These are phyloP conservation scores for Melinaea menophilus DNA, from an alignment of 2,888 invertebrate species.

Conservation along the genomic window DNA sequence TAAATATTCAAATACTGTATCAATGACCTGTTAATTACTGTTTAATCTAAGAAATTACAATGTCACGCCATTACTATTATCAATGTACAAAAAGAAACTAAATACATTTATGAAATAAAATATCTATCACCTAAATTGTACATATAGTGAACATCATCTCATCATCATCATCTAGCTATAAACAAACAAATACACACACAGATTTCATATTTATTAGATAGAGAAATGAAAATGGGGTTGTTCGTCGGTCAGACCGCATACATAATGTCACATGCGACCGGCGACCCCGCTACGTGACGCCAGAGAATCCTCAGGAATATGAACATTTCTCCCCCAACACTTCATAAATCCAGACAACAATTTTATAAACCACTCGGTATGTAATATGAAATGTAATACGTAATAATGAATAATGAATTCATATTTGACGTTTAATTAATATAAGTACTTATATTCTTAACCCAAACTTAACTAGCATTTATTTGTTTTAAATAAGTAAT, in stretches of 20 bases:
- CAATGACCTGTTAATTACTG: no score
- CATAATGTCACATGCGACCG: constrained; percentile 25
- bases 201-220: constrained; percentile 24
- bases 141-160: no score
- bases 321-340: constrained; percentile 35
- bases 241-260: constrained; percentile 26
- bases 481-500: no score
- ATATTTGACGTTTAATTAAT: constrained; percentile 15
- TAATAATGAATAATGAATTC: no score
- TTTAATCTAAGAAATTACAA: no score
- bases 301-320: constrained; percentile 24
- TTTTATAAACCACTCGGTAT: constrained; percentile 21
- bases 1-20: no score
- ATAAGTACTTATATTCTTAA: not conserved
- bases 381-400: constrained; percentile 5
- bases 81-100: no score
- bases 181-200: constrained; percentile 6
- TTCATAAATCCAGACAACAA: constrained; percentile 20
- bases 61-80: no score
- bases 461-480: no score
- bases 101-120: no score
- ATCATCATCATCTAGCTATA: not conserved
- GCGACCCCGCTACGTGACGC: constrained; percentile 26
- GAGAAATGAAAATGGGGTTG: constrained; percentile 28
- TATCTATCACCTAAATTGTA: no score